phyloP scores from a whole-genome alignment of 1,140 invertebrate species.

The Orchesella cincta region DNA sequence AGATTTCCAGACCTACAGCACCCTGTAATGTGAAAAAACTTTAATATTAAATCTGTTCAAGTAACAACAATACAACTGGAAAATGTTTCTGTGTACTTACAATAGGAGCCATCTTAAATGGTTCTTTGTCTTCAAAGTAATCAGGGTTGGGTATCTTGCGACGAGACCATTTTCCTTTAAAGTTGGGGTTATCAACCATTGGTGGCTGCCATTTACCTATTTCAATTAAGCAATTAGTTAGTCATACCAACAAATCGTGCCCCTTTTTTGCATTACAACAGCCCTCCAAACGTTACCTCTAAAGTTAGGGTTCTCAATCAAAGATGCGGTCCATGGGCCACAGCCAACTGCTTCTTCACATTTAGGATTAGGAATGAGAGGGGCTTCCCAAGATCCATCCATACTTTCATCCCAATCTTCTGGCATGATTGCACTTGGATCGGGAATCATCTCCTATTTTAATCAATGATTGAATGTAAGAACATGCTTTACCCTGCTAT shows the following conservation, averaged over 20 bases:
- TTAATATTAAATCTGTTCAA: not conserved
- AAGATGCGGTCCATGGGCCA: conserved; percentile 83
- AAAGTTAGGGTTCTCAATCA: conserved; percentile 86
- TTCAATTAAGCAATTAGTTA: conserved; percentile 39
- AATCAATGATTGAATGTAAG: not conserved
- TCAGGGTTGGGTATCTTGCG: conserved; percentile 83
- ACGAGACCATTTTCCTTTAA: conserved; percentile 92
- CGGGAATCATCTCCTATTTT: conserved; percentile 55
- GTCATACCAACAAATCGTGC: conserved; percentile 23
- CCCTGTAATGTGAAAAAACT: conserved; percentile 62
- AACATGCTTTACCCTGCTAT: not conserved
- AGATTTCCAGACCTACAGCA: conserved; percentile 93
- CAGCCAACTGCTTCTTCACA: conserved; percentile 84
- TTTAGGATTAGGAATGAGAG: conserved; percentile 86
- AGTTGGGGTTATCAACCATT: conserved; percentile 90
- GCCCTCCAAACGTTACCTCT: too few relatives aligned
- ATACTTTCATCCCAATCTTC: conserved; percentile 83
- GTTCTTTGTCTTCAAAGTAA: conserved; percentile 87
- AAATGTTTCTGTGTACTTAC: conserved; percentile 63
- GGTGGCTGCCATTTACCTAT: conserved; percentile 77
- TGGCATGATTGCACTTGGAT: conserved; percentile 43
- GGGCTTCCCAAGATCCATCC: conserved; percentile 98
- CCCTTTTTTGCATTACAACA: conserved; percentile 55
- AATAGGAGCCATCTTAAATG: conserved; percentile 89
- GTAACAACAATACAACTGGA: too few relatives aligned